Evolutionary conservation across 2,797 vertebrate species (phyloP).

Genomic region (Huso huso): DNA sequence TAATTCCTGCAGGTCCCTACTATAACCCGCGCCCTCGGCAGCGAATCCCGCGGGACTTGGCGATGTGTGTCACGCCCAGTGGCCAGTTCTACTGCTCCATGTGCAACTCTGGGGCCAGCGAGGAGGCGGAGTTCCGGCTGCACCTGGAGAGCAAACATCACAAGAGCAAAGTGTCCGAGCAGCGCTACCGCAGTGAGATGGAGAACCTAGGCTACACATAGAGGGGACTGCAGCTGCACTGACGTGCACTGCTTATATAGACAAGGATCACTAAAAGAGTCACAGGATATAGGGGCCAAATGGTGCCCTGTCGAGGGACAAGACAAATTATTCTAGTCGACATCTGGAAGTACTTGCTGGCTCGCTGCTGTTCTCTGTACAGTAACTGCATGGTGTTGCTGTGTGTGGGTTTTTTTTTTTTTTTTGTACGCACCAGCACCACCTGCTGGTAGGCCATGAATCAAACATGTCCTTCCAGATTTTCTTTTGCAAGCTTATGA

Average conservation of each 20-base stretch:
- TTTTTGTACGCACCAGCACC: not conserved
- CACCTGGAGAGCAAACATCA: slow-evolving; percentile 97
- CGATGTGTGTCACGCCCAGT: slow-evolving; percentile 96
- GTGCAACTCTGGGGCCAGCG: slow-evolving; percentile 90
- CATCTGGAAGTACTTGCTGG: not conserved
- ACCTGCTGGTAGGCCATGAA: not conserved
- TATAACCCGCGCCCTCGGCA: slow-evolving; percentile 90
- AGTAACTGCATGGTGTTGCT: not conserved
- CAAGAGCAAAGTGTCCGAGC: slow-evolving; percentile 93
- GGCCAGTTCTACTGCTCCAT: slow-evolving; percentile 98
- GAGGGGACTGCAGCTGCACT: slow-evolving; percentile 11
- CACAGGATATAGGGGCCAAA: not conserved
- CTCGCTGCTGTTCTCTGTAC: not conserved
- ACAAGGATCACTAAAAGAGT: slow-evolving; percentile 12
- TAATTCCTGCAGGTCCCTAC: slow-evolving; percentile 73
- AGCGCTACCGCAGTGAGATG: slow-evolving; percentile 93
- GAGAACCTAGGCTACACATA: slow-evolving; percentile 93
- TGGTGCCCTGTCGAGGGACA: not conserved
- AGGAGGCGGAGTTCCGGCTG: slow-evolving; percentile 89
- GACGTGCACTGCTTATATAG: slow-evolving; percentile 6
- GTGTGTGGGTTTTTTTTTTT: not conserved
- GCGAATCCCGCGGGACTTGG: slow-evolving; percentile 89
- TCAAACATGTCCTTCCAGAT: not conserved
- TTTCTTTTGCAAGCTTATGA: not conserved
- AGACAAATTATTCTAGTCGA: not conserved